Percentiles rank a stretch among this genome's conserved stretches.
Evolutionary conservation across 2,113 vertebrate genomes (phyloP).

Genomic region (Octodon degus): DNA sequence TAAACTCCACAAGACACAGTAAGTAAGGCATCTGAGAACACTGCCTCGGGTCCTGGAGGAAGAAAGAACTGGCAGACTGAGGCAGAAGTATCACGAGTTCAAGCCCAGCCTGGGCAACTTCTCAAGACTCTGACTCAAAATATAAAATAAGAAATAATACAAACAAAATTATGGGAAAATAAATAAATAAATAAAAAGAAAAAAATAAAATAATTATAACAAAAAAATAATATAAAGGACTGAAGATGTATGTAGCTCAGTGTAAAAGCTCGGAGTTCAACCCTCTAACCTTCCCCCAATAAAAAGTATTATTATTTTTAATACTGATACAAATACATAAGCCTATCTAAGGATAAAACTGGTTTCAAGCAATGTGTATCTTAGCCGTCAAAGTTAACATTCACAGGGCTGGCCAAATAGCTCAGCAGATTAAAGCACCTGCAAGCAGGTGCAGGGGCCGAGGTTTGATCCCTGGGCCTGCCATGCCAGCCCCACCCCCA

Average conservation of each 20-base stretch:
- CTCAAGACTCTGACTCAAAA: not conserved
- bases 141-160: not conserved
- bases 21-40: not conserved
- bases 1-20: not conserved
- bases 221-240: no score
- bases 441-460: no score
- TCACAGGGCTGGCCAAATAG: no score
- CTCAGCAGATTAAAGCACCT: no score
- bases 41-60: not conserved
- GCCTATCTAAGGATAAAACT: slow-evolving; percentile 22
- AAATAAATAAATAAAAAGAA: no score
- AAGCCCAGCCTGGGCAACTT: not conserved
- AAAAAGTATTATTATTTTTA: not conserved
- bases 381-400: not conserved
- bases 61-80: not conserved
- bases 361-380: slow-evolving; percentile 1
- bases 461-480: no score
- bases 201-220: no score
- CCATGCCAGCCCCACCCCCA: no score
- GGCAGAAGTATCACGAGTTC: not conserved
- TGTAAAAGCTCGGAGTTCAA: not conserved
- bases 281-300: not conserved
- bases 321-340: slow-evolving; percentile 5
- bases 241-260: not conserved
- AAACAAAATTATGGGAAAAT: no score